Percentiles rank a stretch among this genome's conserved stretches.
These are phyloP conservation scores for Aporrectodea caliginosa DNA, from an alignment of 1,140 invertebrate genomes.

Conservation along the genomic window DNA sequence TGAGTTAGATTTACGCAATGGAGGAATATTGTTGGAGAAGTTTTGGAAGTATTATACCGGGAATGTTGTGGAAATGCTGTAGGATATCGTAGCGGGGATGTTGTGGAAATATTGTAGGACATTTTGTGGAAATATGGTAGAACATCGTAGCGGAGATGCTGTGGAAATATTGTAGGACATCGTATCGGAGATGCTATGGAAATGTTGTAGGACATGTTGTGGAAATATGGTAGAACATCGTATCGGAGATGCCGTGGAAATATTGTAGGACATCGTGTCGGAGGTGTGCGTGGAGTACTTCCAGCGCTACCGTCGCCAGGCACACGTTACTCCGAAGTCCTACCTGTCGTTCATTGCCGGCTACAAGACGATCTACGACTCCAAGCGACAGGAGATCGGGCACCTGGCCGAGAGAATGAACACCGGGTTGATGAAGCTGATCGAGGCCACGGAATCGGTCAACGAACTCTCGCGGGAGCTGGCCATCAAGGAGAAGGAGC, in stretches of 20 bases:
- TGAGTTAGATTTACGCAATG: no score
- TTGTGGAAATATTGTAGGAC: no score
- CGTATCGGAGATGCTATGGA: slow-evolving; percentile 80
- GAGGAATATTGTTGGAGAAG: no score
- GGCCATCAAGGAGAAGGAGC: slow-evolving; percentile 87
- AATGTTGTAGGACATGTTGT: no score
- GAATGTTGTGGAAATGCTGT: no score
- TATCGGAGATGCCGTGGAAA: no score
- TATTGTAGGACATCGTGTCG: slow-evolving; percentile 90
- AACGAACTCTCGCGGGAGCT: slow-evolving; percentile 86
- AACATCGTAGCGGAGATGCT: no score
- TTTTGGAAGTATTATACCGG: no score
- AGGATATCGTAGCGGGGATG: slow-evolving; percentile 85
- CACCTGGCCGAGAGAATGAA: slow-evolving; percentile 88
- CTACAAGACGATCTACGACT: slow-evolving; percentile 88
- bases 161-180: slow-evolving; percentile 91
- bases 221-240: no score
- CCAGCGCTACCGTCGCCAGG: slow-evolving; percentile 83
- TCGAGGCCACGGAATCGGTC: slow-evolving; percentile 89
- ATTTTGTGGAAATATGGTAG: no score
- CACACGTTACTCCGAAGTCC: slow-evolving; percentile 95
- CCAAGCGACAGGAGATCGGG: slow-evolving; percentile 82
- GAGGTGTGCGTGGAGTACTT: slow-evolving; percentile 85
- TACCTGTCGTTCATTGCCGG: slow-evolving; percentile 92
- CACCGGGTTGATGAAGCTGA: slow-evolving; percentile 85